Conservation (phyloP, 2,797 vertebrate species). For the Danio tinwini region DNA sequence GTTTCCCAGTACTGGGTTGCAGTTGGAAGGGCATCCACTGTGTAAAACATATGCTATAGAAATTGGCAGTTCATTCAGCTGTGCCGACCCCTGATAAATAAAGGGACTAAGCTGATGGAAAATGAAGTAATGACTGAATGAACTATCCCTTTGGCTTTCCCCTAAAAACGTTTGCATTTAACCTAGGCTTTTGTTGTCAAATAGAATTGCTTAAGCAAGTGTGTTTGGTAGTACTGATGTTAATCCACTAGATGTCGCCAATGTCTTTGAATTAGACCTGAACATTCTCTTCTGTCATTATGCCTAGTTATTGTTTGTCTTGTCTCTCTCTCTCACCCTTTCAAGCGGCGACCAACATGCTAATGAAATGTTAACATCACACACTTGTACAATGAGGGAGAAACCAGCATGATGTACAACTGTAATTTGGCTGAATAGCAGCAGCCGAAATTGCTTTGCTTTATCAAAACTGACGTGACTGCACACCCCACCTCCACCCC, state of each 20-base stretch:
- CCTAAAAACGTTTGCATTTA: too few relatives aligned
- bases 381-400: constrained; percentile 66
- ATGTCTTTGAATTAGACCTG: constrained; percentile 63
- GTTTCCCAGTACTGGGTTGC: too few relatives aligned
- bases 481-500: constrained; percentile 50
- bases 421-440: constrained; percentile 76
- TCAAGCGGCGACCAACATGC: constrained; percentile 68
- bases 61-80: too few relatives aligned
- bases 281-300: constrained; percentile 17
- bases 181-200: not conserved
- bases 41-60: too few relatives aligned
- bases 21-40: too few relatives aligned
- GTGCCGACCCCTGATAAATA: too few relatives aligned
- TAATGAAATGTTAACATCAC: constrained; percentile 70
- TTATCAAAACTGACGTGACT: constrained; percentile 74
- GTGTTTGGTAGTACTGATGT: not conserved
- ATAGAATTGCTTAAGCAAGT: not conserved
- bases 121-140: too few relatives aligned
- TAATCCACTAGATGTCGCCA: constrained; percentile 77
- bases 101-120: too few relatives aligned
- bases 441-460: constrained; percentile 78
- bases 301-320: constrained; percentile 36
- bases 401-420: constrained; percentile 77
- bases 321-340: constrained; percentile 61
- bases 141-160: too few relatives aligned